Conservation (phyloP, 2,797 vertebrate genomes). For the Corythornis leucogaster region DNA sequence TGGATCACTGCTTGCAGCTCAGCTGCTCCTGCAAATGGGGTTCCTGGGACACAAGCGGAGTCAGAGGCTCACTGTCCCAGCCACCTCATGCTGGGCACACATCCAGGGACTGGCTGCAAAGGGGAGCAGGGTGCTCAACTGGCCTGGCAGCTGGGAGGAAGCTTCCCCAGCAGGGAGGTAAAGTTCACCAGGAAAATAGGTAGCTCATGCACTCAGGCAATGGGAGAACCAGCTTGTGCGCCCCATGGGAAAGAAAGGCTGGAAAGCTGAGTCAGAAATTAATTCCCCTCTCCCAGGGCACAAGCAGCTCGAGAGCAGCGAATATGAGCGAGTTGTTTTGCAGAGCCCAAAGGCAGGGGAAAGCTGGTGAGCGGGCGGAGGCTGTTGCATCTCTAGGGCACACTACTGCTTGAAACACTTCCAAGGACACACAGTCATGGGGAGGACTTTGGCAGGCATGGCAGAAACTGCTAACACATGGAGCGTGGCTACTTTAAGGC, state of each 20-base stretch:
- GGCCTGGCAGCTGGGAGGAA: not conserved
- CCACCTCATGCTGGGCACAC: accelerated
- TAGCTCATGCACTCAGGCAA: not conserved
- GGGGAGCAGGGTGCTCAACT: not conserved
- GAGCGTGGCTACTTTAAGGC: not conserved
- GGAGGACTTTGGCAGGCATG: not conserved
- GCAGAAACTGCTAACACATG: not conserved
- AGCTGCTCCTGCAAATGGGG: not conserved
- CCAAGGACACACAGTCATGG: not conserved
- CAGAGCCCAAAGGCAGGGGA: not conserved
- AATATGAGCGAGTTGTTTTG: not conserved
- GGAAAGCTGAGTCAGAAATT: not conserved
- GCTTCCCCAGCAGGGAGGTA: not conserved
- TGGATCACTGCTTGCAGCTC: not conserved
- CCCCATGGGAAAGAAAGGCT: not conserved
- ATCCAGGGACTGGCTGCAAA: not conserved
- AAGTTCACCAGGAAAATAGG: slow-evolving; percentile 26
- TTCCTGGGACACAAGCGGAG: not conserved
- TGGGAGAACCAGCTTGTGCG: not conserved
- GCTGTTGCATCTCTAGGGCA: not conserved
- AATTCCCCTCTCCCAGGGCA: not conserved
- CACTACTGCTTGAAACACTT: accelerated
- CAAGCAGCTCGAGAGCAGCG: accelerated
- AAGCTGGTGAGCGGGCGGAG: not conserved
- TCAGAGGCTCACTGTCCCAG: not conserved